Percentiles rank a stretch among this genome's conserved stretches.
Evolutionary conservation across 2,797 vertebrate genomes (phyloP).

Genomic region (Loriculus beryllinus): DNA sequence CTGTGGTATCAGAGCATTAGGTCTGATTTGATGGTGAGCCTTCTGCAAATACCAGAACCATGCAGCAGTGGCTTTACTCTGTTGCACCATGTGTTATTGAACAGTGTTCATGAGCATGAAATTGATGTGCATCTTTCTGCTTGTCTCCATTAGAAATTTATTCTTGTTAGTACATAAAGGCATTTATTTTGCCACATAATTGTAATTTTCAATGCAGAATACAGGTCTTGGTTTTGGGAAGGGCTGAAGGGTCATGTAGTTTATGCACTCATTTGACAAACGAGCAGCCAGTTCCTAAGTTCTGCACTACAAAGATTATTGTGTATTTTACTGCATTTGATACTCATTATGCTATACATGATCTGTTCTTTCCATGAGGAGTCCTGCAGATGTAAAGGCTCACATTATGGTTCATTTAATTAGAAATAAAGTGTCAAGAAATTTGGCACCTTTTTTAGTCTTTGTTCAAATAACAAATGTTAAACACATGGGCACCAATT

Average conservation of each 20-base stretch:
- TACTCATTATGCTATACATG: constrained; percentile 19
- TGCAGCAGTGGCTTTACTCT: not conserved
- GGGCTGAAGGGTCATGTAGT: not conserved
- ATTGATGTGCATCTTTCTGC: not conserved
- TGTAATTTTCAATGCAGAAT: constrained; percentile 27
- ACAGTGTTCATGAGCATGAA: not conserved
- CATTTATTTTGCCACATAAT: constrained; percentile 29
- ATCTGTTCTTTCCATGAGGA: constrained; percentile 50
- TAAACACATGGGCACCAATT: constrained; percentile 13
- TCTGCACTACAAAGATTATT: constrained; percentile 10
- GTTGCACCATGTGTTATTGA: not conserved
- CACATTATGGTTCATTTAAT: constrained; percentile 55
- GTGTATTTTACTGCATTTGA: constrained; percentile 34
- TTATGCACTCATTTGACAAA: not conserved
- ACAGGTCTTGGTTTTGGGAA: not conserved
- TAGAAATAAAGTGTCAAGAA: constrained; percentile 59
- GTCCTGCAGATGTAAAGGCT: constrained; percentile 59
- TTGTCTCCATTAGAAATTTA: constrained; percentile 30
- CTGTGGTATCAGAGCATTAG: not conserved
- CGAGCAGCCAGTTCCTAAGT: constrained; percentile 34
- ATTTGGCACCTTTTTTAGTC: constrained; percentile 50
- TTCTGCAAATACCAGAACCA: not conserved
- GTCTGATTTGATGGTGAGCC: not conserved
- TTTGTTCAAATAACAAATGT: constrained; percentile 56
- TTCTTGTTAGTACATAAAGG: constrained; percentile 15